These are phyloP conservation scores for Orthonychiurus folsomi DNA, from an alignment of 2,888 invertebrate species.

Conservation along the genomic window DNA sequence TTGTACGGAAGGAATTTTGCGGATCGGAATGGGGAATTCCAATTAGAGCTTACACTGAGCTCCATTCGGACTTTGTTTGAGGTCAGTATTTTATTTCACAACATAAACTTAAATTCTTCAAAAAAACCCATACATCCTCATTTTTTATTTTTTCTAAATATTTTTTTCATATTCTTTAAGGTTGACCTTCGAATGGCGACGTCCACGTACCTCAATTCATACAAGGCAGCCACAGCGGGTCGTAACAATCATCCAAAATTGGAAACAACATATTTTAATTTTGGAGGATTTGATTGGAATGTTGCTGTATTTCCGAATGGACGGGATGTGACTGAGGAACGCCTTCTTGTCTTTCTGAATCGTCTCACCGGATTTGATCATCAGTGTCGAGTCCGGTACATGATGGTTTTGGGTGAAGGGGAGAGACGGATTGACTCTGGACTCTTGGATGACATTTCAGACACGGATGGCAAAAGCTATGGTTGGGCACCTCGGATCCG, in stretches of 20 bases:
- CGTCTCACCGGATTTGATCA: constrained; percentile 73
- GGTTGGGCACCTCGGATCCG: constrained; percentile 61
- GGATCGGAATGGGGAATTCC: constrained; percentile 70
- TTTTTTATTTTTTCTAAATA: too few species aligned
- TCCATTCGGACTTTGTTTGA: constrained; percentile 66
- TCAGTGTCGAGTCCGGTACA: constrained; percentile 56
- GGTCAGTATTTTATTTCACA: constrained; percentile 42
- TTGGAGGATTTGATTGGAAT: constrained; percentile 76
- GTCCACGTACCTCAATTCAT: constrained; percentile 29
- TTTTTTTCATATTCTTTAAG: neutral
- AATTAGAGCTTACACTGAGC: constrained; percentile 67
- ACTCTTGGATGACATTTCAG: constrained; percentile 60
- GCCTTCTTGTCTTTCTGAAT: constrained; percentile 54
- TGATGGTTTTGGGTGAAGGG: constrained; percentile 58
- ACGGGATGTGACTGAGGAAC: constrained; percentile 44
- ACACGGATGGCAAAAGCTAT: constrained; percentile 60
- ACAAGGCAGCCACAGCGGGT: constrained; percentile 25
- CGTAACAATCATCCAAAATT: constrained; percentile 44
- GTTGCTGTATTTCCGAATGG: constrained; percentile 53
- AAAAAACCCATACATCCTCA: too few species aligned
- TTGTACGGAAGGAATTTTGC: constrained; percentile 63
- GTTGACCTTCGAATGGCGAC: constrained; percentile 55
- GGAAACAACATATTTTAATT: constrained; percentile 63
- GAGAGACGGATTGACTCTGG: constrained; percentile 60
- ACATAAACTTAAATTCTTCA: neutral